A percentile compares a stretch with the other conserved stretches of the same genome.
Conservation (phyloP, 1,140 invertebrate species). For the Drosophila hydei region DNA sequence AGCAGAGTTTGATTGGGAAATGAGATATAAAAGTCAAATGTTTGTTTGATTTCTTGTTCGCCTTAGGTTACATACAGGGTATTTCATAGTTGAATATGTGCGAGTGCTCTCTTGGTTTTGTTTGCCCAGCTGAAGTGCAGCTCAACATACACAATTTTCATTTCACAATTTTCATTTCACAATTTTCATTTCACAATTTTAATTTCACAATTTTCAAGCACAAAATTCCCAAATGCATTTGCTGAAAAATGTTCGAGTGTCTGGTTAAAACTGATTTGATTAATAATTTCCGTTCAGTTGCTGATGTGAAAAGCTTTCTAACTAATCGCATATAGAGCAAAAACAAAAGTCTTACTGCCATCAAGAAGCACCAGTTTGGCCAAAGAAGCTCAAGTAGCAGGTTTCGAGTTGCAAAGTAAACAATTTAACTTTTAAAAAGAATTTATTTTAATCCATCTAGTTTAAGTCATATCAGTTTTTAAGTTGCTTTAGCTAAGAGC, state of each 20-base stretch:
- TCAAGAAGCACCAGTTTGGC: too few species aligned
- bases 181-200: too few species aligned
- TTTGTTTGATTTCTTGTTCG: background rate
- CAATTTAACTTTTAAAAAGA: background rate
- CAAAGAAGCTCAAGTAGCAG: background rate
- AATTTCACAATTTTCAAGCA: too few species aligned
- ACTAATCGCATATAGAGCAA: conserved; percentile 3
- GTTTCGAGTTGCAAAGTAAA: background rate
- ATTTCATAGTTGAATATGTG: background rate
- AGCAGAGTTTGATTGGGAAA: background rate
- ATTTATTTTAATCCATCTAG: background rate
- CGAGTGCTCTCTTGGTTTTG: background rate
- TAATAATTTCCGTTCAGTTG: conserved; percentile 9
- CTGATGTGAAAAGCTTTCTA: background rate
- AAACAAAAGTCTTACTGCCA: background rate
- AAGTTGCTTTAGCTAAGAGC: background rate
- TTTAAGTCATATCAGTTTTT: too few species aligned
- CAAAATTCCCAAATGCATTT: conserved; percentile 13
- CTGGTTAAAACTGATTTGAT: conserved; percentile 7
- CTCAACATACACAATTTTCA: conserved; percentile 2
- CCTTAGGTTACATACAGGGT: background rate
- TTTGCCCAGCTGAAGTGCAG: conserved; percentile 6
- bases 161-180: conserved; percentile 17
- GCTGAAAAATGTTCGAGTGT: conserved; percentile 8
- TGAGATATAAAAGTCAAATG: background rate